Percentiles rank a stretch among this genome's conserved stretches.
Conservation (phyloP, 2,113 vertebrate genomes). For the Entosphenus tridentatus region DNA sequence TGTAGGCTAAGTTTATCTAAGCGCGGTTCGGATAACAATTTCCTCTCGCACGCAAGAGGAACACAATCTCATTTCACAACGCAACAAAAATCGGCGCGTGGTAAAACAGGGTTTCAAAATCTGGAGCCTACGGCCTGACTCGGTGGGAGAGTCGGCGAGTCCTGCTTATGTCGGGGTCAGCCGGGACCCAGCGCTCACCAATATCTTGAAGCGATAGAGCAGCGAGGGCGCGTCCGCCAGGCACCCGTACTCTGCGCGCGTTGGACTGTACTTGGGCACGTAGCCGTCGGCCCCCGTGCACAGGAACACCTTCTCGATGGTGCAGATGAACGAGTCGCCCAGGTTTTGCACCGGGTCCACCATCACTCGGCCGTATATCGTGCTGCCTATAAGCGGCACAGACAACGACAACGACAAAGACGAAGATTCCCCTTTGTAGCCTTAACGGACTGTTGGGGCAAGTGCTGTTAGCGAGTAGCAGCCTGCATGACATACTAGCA, state of each 20-base stretch:
- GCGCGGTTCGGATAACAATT: too few relatives aligned
- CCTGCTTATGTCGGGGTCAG: too few relatives aligned
- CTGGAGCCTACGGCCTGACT: neutral
- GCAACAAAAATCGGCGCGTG: neutral
- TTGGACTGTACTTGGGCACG: conserved; percentile 36
- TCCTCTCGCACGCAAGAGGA: too few relatives aligned
- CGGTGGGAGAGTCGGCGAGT: too few relatives aligned
- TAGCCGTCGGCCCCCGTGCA: conserved; percentile 33
- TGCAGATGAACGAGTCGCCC: conserved; percentile 33
- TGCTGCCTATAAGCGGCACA: conserved; percentile 19
- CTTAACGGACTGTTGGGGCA: too few relatives aligned
- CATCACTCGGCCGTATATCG: conserved; percentile 28
- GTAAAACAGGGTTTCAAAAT: neutral
- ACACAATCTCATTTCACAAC: too few relatives aligned
- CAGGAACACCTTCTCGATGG: conserved; percentile 37
- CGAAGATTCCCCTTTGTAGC: too few relatives aligned
- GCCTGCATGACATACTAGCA: too few relatives aligned
- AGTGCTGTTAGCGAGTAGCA: too few relatives aligned
- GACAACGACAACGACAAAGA: too few relatives aligned
- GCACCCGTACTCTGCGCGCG: conserved; percentile 26
- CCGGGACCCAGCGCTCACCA: conserved; percentile 17
- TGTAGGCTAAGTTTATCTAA: too few relatives aligned
- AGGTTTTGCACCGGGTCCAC: conserved; percentile 43
- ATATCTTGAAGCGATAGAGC: conserved; percentile 32
- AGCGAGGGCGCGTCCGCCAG: conserved; percentile 32